Percentiles rank a stretch among this genome's conserved stretches.
Conservation (phyloP, 1,140 invertebrate species). For the Liolophura sinensis region DNA sequence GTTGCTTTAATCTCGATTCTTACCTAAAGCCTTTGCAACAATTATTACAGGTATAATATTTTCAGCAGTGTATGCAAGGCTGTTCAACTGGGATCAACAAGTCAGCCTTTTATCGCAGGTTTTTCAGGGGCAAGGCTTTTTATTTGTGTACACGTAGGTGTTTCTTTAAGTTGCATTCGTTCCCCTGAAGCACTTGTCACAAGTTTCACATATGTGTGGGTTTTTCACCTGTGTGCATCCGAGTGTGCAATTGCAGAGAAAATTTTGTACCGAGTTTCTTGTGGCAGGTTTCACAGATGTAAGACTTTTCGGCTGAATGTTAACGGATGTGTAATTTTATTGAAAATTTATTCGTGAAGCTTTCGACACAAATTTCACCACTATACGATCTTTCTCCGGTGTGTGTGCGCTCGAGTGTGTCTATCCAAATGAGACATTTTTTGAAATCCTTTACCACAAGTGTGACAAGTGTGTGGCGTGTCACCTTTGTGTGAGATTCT, state of each 20-base stretch:
- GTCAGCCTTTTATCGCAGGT: too few species aligned
- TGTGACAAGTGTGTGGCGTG: slow-evolving; percentile 80
- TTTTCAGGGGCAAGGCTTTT: too few species aligned
- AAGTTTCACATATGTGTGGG: too few species aligned
- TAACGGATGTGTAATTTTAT: slow-evolving; percentile 66
- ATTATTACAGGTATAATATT: slow-evolving; percentile 82
- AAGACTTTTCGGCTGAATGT: slow-evolving; percentile 60
- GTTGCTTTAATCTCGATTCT: slow-evolving; percentile 84
- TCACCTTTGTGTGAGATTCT: slow-evolving; percentile 63
- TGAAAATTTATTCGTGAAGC: slow-evolving; percentile 81
- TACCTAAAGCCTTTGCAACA: slow-evolving; percentile 90
- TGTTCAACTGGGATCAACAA: too few species aligned
- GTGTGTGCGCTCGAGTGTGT: too few species aligned
- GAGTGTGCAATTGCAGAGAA: slow-evolving; percentile 7
- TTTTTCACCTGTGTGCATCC: slow-evolving; percentile 79
- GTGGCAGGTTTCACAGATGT: slow-evolving; percentile 57
- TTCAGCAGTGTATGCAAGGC: too few species aligned
- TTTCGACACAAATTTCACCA: slow-evolving; percentile 84
- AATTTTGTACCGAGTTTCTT: too few species aligned
- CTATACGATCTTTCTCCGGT: too few species aligned
- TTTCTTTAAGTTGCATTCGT: too few species aligned
- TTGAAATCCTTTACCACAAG: slow-evolving; percentile 63
- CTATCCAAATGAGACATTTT: too few species aligned
- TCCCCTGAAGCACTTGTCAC: too few species aligned
- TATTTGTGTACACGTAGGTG: too few species aligned